These are phyloP conservation scores for Accipiter cooperii DNA, from an alignment of 2,113 vertebrate species.

Conservation along the genomic window DNA sequence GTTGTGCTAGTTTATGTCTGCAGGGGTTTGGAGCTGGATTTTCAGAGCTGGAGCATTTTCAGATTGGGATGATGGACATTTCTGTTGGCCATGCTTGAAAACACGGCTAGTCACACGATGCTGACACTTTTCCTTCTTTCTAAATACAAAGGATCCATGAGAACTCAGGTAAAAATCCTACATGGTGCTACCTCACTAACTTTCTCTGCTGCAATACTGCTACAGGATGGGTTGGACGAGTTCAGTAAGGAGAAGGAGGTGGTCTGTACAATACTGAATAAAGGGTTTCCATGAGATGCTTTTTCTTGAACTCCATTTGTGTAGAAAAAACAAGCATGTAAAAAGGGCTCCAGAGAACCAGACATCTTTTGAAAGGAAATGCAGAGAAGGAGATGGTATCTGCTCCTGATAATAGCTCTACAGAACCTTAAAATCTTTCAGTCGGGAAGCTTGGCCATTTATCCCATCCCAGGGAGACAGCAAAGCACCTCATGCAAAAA, in stretches of 20 bases:
- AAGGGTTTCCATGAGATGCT: background rate
- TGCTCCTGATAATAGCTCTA: background rate
- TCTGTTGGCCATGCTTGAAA: background rate
- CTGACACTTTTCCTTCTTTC: background rate
- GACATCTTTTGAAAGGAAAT: background rate
- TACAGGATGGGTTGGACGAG: background rate
- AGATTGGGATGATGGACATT: background rate
- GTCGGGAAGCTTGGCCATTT: background rate
- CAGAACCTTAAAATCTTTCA: background rate
- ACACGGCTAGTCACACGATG: accelerated
- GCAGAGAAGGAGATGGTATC: background rate
- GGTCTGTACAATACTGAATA: background rate
- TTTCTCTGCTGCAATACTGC: background rate
- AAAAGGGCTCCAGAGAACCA: background rate
- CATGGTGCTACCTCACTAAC: accelerated
- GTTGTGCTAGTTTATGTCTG: background rate
- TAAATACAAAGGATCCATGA: background rate
- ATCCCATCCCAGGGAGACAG: background rate
- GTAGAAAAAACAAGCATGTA: background rate
- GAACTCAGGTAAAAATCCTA: background rate
- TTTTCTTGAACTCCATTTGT: background rate
- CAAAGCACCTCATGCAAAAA: background rate
- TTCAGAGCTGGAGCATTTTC: background rate
- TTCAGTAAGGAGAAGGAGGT: background rate
- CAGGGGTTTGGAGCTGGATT: background rate